Percentiles rank a stretch among this genome's conserved stretches.
These are phyloP conservation scores for Smutsia temminckii DNA, from an alignment of 2,797 vertebrate species.

Conservation along the genomic window DNA sequence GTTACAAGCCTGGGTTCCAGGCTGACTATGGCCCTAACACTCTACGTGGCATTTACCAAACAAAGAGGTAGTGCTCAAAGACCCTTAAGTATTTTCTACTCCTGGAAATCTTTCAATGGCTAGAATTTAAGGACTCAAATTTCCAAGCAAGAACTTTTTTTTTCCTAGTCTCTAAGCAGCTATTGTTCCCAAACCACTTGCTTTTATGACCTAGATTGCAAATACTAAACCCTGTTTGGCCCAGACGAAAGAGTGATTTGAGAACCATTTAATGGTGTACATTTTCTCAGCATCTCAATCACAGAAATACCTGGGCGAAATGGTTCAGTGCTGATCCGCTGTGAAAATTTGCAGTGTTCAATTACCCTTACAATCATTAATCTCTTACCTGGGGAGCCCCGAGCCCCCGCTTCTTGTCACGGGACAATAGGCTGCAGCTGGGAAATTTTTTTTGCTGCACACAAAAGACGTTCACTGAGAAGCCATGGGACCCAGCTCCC, in stretches of 20 bases:
- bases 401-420: background rate
- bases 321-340: background rate
- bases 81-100: background rate
- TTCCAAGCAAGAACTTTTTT: slow-evolving; percentile 26
- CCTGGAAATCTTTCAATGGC: background rate
- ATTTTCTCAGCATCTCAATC: background rate
- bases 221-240: slow-evolving; percentile 34
- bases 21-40: background rate
- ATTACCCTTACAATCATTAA: slow-evolving; percentile 46
- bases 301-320: slow-evolving; percentile 18
- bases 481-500: rapidly evolving
- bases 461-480: slow-evolving; percentile 20
- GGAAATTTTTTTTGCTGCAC: background rate
- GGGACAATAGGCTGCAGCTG: background rate
- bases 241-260: slow-evolving; percentile 36
- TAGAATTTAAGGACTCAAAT: slow-evolving; percentile 12
- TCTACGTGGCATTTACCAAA: background rate
- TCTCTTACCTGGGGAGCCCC: slow-evolving; percentile 26
- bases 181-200: background rate
- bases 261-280: slow-evolving; percentile 19
- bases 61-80: background rate
- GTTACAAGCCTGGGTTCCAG: background rate
- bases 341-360: slow-evolving; percentile 41
- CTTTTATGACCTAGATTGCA: background rate
- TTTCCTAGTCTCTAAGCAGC: background rate